These are phyloP conservation scores for Zoanthus sociatus DNA, from an alignment of 92 coral and sea anemone species.

Conservation along the genomic window DNA sequence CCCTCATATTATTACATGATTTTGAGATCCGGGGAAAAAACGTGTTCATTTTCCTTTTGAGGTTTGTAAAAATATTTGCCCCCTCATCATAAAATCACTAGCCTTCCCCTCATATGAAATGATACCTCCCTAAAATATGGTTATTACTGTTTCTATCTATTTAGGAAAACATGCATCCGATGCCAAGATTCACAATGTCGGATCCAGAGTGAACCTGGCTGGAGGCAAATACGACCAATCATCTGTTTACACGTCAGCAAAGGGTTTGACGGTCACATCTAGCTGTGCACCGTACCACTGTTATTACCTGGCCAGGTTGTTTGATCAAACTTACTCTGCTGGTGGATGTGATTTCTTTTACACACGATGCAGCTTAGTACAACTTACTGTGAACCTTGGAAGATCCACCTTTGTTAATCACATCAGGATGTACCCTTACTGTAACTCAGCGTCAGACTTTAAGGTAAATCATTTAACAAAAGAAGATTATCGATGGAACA, in stretches of 20 bases:
- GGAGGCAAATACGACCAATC: slow-evolving; percentile 64
- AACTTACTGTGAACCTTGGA: slow-evolving; percentile 56
- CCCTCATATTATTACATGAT: no score
- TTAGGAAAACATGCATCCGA: slow-evolving; percentile 47
- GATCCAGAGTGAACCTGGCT: slow-evolving; percentile 50
- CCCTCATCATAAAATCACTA: no score
- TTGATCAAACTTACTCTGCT: slow-evolving; percentile 66
- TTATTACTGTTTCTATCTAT: neutral
- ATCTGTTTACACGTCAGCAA: slow-evolving; percentile 55
- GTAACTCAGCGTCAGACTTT: slow-evolving; percentile 56
- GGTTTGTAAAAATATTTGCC: no score
- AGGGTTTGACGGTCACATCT: slow-evolving; percentile 53
- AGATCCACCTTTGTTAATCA: slow-evolving; percentile 58
- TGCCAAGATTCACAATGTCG: slow-evolving; percentile 62
- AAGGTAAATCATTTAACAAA: slow-evolving; percentile 51
- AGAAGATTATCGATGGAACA: no score
- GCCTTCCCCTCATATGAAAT: no score
- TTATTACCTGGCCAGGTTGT: slow-evolving; percentile 67
- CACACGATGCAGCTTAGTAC: slow-evolving; percentile 50
- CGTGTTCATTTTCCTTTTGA: no score
- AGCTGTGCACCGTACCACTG: slow-evolving; percentile 53
- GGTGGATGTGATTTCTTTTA: slow-evolving; percentile 52
- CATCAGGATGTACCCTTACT: slow-evolving; percentile 70
- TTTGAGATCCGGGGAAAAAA: no score
- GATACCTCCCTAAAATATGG: no score